phyloP scores from a whole-genome alignment of 2,888 invertebrate genomes.

The Drosophila neotestacea region DNA sequence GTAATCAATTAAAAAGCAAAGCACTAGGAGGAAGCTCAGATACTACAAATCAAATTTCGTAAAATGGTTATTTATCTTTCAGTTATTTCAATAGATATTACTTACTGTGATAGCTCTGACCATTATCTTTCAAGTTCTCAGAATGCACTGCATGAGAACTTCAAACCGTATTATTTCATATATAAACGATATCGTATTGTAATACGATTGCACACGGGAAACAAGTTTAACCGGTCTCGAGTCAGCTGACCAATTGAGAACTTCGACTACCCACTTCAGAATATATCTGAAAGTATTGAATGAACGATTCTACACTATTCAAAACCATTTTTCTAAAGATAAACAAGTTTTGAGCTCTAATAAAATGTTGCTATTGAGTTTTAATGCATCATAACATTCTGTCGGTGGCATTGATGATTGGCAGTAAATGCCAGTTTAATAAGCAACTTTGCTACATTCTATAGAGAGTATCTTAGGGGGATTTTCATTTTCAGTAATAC shows the following conservation, averaged over 20 bases:
- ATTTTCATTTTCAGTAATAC: slow-evolving; percentile 13
- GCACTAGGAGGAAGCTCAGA: slow-evolving; percentile 40
- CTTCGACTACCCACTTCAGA: slow-evolving; percentile 19
- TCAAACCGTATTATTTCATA: slow-evolving; percentile 34
- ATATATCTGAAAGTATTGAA: slow-evolving; percentile 38
- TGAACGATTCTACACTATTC: slow-evolving; percentile 50
- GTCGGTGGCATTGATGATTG: slow-evolving; percentile 52
- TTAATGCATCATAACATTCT: slow-evolving; percentile 55
- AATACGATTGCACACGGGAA: slow-evolving; percentile 29
- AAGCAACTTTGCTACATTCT: slow-evolving; percentile 9
- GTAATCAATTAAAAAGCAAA: slow-evolving; percentile 33
- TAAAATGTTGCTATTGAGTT: slow-evolving; percentile 30
- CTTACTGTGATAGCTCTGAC: slow-evolving; percentile 55
- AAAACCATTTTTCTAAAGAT: neutral
- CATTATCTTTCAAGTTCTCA: slow-evolving; percentile 55
- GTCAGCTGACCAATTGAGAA: slow-evolving; percentile 48
- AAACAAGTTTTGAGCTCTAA: slow-evolving; percentile 16
- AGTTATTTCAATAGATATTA: slow-evolving; percentile 12
- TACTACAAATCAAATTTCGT: slow-evolving; percentile 29
- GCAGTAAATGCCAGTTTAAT: slow-evolving; percentile 59
- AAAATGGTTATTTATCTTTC: neutral
- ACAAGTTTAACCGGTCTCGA: slow-evolving; percentile 58
- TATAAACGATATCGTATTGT: slow-evolving; percentile 11
- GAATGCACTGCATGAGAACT: slow-evolving; percentile 48
- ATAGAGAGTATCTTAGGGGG: slow-evolving; percentile 13